Percentiles rank a stretch among this genome's conserved stretches.
These are phyloP conservation scores for Pinctada fucata DNA, from an alignment of 2,888 invertebrate species.

Conservation along the genomic window DNA sequence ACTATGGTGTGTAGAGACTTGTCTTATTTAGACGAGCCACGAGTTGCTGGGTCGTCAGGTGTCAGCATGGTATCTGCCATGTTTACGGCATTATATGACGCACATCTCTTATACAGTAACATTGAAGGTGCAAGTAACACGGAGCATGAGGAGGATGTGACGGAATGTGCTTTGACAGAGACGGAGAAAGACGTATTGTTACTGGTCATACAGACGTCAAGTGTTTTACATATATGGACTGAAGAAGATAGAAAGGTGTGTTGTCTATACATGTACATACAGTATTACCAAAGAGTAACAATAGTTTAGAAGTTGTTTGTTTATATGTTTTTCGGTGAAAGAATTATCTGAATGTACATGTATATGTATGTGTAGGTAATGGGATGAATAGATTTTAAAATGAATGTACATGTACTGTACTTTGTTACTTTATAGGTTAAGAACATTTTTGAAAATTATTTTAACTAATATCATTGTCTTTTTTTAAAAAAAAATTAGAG, in stretches of 20 bases:
- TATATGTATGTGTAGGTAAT: no score
- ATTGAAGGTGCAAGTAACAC: neutral
- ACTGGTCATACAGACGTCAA: conserved; percentile 7
- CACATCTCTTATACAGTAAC: neutral
- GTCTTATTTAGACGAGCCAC: neutral
- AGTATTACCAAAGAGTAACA: neutral
- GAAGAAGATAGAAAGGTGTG: conserved; percentile 26
- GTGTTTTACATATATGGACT: conserved; percentile 19
- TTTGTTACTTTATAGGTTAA: neutral
- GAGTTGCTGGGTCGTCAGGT: neutral
- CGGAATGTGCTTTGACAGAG: neutral
- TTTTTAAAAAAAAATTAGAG: no score
- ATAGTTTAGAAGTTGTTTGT: neutral
- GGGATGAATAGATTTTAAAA: neutral
- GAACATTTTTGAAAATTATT: no score
- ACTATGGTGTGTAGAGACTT: neutral
- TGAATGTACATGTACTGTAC: neutral
- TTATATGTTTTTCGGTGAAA: no score
- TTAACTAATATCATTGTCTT: no score
- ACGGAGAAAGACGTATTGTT: conserved; percentile 18
- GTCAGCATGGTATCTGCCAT: neutral
- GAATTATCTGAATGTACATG: no score
- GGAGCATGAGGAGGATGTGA: neutral
- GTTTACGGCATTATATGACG: neutral
- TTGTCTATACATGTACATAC: neutral